Conservation (phyloP, 1,140 invertebrate species). For the Drosophila miranda region DNA sequence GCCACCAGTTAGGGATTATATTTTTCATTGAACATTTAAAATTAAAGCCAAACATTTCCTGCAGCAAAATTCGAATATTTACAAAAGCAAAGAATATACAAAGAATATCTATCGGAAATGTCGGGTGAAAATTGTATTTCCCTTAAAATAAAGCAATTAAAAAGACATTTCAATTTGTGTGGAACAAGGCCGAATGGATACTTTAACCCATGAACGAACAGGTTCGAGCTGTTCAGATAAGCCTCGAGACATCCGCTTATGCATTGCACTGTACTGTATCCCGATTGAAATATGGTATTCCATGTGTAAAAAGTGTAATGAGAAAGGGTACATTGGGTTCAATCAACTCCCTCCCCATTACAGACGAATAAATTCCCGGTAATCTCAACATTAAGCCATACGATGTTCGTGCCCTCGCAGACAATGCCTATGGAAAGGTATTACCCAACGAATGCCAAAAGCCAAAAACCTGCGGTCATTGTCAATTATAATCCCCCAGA, state of each 20-base stretch:
- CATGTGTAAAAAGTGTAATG: neutral
- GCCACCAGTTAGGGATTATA: constrained; percentile 14
- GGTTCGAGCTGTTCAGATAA: neutral
- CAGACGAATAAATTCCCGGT: constrained; percentile 10
- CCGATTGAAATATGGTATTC: neutral
- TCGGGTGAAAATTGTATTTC: constrained; percentile 2
- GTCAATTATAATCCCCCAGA: constrained; percentile 35
- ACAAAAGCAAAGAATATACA: constrained; percentile 13
- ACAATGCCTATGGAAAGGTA: constrained; percentile 19
- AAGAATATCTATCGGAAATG: constrained; percentile 20
- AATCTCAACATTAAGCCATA: constrained; percentile 23
- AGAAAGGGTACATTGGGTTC: constrained; percentile 10
- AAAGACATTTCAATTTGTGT: constrained; percentile 20
- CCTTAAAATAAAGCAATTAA: constrained; percentile 35
- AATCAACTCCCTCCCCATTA: constrained; percentile 36
- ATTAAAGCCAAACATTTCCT: constrained; percentile 1
- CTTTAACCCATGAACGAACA: constrained; percentile 22
- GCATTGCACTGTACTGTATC: neutral
- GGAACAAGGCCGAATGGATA: constrained; percentile 29
- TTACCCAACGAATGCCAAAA: constrained; percentile 31
- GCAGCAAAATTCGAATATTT: constrained; percentile 9
- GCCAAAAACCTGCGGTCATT: constrained; percentile 39
- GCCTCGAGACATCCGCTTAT: neutral
- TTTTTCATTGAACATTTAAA: constrained; percentile 10
- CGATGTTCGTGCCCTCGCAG: neutral